Percentiles rank a stretch among this genome's conserved stretches.
phyloP scores from a whole-genome alignment of 2,888 invertebrate genomes.

The Ametastegia equiseti region DNA sequence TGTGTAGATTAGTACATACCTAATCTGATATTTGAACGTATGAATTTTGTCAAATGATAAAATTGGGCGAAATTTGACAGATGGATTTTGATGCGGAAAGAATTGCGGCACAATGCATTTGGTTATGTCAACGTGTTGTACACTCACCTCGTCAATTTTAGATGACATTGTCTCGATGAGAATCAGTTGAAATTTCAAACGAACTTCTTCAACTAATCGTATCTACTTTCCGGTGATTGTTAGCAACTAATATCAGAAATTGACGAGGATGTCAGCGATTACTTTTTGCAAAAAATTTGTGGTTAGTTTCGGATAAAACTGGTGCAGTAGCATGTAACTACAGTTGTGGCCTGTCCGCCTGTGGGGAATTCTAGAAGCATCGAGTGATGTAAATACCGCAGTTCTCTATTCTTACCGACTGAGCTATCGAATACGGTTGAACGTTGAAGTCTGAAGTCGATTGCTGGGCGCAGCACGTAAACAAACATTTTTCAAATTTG shows the following conservation, averaged over 20 bases:
- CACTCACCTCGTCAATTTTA: slow-evolving; percentile 20
- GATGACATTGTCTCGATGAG: slow-evolving; percentile 1
- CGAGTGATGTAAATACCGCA: neutral
- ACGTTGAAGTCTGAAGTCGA: neutral
- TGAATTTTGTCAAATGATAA: neutral
- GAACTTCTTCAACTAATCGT: neutral
- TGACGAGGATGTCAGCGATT: neutral
- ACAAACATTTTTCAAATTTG: neutral
- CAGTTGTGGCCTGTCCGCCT: neutral
- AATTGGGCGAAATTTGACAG: slow-evolving; percentile 7
- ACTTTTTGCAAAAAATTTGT: neutral
- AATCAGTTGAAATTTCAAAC: neutral
- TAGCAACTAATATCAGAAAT: neutral
- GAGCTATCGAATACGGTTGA: neutral
- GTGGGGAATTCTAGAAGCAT: slow-evolving; percentile 1
- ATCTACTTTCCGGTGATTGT: neutral
- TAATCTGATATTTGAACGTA: neutral
- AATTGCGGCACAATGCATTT: neutral
- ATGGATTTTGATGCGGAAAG: neutral
- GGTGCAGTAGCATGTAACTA: neutral
- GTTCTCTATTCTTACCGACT: neutral
- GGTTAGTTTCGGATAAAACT: slow-evolving; percentile 10
- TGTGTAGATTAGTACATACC: neutral
- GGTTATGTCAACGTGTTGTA: neutral
- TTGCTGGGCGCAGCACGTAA: neutral